Percentiles rank a stretch among this genome's conserved stretches.
Conservation (phyloP, 2,888 invertebrate genomes). For the Heliconius erato region DNA sequence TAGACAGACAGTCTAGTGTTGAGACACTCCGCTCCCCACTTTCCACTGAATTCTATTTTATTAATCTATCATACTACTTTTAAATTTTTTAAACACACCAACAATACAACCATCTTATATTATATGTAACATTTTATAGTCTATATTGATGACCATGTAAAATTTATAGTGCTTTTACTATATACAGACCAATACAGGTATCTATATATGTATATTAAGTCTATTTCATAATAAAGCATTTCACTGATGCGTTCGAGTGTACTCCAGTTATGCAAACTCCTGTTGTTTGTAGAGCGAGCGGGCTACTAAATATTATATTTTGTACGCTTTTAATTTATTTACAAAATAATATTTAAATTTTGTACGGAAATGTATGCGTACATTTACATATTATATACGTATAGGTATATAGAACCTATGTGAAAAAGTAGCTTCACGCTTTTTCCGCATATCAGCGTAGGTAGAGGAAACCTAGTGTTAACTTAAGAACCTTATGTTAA, state of each 20-base stretch:
- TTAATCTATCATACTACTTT: too few relatives aligned
- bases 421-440: neutral
- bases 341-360: slow-evolving; percentile 30
- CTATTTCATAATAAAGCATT: slow-evolving; percentile 15
- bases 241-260: slow-evolving; percentile 20
- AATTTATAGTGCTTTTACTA: neutral
- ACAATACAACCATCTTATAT: neutral
- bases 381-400: neutral
- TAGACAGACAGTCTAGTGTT: neutral
- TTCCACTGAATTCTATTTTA: too few relatives aligned
- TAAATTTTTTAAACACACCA: too few relatives aligned
- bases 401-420: neutral
- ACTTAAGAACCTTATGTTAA: too few relatives aligned
- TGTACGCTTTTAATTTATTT: slow-evolving; percentile 33
- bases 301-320: slow-evolving; percentile 36
- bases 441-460: neutral
- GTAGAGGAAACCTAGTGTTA: too few relatives aligned
- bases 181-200: neutral
- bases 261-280: slow-evolving; percentile 31
- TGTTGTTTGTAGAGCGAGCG: slow-evolving; percentile 30
- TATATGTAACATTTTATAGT: neutral
- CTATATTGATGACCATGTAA: neutral
- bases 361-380: neutral
- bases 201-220: neutral
- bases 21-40: too few relatives aligned